Conservation (phyloP, 2,888 invertebrate species). For the Phalera bucephala region DNA sequence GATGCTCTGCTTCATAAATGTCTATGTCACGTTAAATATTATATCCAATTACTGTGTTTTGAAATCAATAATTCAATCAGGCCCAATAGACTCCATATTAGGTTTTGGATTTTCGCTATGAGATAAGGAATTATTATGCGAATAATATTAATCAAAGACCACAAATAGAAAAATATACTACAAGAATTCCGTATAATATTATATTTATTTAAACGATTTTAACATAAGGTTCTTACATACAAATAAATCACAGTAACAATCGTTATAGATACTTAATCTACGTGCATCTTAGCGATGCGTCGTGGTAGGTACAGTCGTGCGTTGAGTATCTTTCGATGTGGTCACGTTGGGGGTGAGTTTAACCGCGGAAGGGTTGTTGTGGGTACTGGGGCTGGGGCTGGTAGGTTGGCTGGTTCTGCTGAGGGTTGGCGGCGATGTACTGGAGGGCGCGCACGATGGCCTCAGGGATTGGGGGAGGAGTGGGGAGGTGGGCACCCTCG, state of each 20-base stretch:
- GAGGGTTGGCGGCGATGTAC: constrained; percentile 60
- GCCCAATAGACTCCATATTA: too few relatives aligned
- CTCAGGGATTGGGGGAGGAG: constrained; percentile 85
- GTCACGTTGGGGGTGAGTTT: constrained; percentile 21
- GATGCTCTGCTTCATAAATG: too few relatives aligned
- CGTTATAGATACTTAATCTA: constrained; percentile 46
- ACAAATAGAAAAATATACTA: too few relatives aligned
- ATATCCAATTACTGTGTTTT: too few relatives aligned
- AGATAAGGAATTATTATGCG: too few relatives aligned
- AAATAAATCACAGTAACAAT: constrained; percentile 75
- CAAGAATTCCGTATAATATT: too few relatives aligned
- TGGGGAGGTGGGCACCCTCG: constrained; percentile 84
- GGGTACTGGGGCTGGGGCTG: constrained; percentile 21
- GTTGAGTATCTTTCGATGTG: constrained; percentile 29
- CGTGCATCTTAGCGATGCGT: constrained; percentile 34
- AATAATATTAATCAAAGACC: too few relatives aligned
- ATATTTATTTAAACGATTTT: too few relatives aligned
- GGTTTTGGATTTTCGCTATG: too few relatives aligned
- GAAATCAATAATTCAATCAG: too few relatives aligned
- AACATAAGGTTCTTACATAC: constrained; percentile 47
- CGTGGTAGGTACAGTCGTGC: constrained; percentile 30
- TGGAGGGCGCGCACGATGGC: constrained; percentile 81
- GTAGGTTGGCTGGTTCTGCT: constrained; percentile 57
- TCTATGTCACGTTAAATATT: too few relatives aligned
- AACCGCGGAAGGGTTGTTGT: constrained; percentile 60